These are phyloP conservation scores for Xestia sexstrigata DNA, from an alignment of 2,888 invertebrate species.

Conservation along the genomic window DNA sequence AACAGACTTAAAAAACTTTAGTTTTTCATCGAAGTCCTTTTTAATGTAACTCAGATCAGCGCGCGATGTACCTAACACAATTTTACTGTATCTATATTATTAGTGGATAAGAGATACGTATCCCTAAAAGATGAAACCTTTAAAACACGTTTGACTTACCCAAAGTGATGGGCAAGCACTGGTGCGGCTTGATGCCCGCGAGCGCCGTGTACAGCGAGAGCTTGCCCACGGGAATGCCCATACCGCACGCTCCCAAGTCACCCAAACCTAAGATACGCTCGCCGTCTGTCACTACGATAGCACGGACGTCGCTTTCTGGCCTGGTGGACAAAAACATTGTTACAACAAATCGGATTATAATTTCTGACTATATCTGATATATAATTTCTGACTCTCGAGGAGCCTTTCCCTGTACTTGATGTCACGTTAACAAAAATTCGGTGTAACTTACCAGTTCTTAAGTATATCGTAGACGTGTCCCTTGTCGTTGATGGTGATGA, in stretches of 20 bases:
- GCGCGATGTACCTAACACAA: neutral
- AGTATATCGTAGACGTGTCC: conserved; percentile 98
- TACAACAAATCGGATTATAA: neutral
- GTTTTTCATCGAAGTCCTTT: neutral
- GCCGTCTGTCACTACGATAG: conserved; percentile 99
- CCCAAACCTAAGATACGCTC: conserved; percentile 99
- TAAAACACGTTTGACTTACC: conserved; percentile 84
- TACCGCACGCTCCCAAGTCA: conserved; percentile 99
- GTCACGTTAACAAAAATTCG: too few species aligned
- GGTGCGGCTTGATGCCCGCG: conserved; percentile 98
- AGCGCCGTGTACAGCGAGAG: conserved; percentile 98
- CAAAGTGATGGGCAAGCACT: conserved; percentile 98
- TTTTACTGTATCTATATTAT: neutral
- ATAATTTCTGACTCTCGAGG: too few species aligned
- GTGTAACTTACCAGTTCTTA: conserved; percentile 95
- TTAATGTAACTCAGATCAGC: neutral
- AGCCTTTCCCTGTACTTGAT: too few species aligned
- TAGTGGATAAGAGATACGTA: neutral
- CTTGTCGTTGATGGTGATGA: conserved; percentile 98
- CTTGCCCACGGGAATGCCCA: conserved; percentile 99
- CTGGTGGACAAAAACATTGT: conserved; percentile 79
- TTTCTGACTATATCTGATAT: too few species aligned
- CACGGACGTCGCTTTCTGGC: conserved; percentile 96
- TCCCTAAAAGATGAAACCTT: neutral
- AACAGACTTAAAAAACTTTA: neutral